Percentiles rank a stretch among this genome's conserved stretches.
Conservation (phyloP, 1,140 invertebrate species). For the Eueides isabella region DNA sequence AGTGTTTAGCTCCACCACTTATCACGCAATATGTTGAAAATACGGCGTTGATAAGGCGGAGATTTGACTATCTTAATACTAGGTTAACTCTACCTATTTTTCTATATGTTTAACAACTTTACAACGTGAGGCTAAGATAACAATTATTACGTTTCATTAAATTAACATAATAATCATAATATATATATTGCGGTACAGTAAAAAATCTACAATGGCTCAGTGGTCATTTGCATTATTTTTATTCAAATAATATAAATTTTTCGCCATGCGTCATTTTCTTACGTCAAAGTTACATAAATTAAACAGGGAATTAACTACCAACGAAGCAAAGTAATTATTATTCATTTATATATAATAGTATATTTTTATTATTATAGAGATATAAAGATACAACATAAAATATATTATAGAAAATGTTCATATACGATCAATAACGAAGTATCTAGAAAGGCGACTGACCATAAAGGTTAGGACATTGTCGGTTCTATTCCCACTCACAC, state of each 20-base stretch:
- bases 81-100: too few relatives aligned
- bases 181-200: background rate
- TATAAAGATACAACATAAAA: background rate
- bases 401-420: too few relatives aligned
- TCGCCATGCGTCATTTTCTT: background rate
- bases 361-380: background rate
- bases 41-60: too few relatives aligned
- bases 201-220: background rate
- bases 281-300: background rate
- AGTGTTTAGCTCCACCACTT: too few relatives aligned
- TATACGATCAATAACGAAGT: too few relatives aligned
- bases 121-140: too few relatives aligned
- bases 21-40: too few relatives aligned
- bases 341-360: background rate
- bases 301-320: background rate
- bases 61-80: too few relatives aligned
- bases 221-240: slow-evolving; percentile 7
- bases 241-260: background rate
- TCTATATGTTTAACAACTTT: too few relatives aligned
- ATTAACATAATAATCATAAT: background rate
- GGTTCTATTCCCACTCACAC: background rate
- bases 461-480: too few relatives aligned
- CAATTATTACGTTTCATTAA: background rate
- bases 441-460: too few relatives aligned
- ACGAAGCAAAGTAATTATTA: background rate